Evolutionary conservation across 2,888 invertebrate species (phyloP).

Genomic region (Cheilosia soror): DNA sequence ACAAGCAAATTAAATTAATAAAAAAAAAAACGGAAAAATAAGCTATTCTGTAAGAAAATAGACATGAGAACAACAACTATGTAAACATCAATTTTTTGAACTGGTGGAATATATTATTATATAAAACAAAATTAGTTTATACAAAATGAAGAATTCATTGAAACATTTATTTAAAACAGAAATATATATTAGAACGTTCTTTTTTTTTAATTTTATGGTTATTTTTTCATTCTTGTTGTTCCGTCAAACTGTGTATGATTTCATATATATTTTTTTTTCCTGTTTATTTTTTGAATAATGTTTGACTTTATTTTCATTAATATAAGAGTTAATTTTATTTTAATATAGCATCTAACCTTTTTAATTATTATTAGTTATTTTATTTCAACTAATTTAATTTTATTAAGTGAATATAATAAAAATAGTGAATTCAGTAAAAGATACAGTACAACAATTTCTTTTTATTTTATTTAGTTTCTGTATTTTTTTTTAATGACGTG

Average conservation of each 20-base stretch:
- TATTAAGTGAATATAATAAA: conserved; percentile 56
- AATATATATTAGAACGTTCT: background rate
- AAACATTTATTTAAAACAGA: conserved; percentile 10
- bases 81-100: conserved; percentile 51
- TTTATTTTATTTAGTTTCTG: conserved; percentile 18
- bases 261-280: conserved; percentile 30
- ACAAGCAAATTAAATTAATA: conserved; percentile 3
- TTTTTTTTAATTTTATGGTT: conserved; percentile 22
- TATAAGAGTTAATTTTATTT: conserved; percentile 49
- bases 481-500: background rate
- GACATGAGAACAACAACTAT: conserved; percentile 33
- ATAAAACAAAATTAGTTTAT: conserved; percentile 9
- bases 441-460: conserved; percentile 34
- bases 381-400: conserved; percentile 64
- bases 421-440: conserved; percentile 69
- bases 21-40: conserved; percentile 4
- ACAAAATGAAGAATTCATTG: conserved; percentile 11
- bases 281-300: conserved; percentile 42
- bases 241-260: conserved; percentile 38
- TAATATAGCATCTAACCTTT: conserved; percentile 53
- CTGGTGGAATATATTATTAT: conserved; percentile 42
- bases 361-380: conserved; percentile 62
- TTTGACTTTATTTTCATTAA: conserved; percentile 55
- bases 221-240: conserved; percentile 51
- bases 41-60: conserved; percentile 19